A percentile compares a stretch with the other conserved stretches of the same genome.
These are phyloP conservation scores for Archips xylosteana DNA, from an alignment of 2,888 invertebrate genomes.

Conservation along the genomic window DNA sequence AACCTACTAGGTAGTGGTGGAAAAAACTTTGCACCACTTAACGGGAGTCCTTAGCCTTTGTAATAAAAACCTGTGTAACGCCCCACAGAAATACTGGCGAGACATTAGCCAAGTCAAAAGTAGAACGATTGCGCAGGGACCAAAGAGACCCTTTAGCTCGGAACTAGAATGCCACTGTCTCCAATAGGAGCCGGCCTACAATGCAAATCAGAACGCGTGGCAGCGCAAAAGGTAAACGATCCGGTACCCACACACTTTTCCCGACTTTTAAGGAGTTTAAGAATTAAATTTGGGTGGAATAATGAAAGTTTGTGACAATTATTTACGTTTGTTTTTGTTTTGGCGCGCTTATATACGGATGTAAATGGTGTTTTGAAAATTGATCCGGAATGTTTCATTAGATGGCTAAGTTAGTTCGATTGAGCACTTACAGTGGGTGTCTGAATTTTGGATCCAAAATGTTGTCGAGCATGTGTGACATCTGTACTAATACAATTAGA, in stretches of 20 bases:
- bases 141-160: conserved; percentile 10
- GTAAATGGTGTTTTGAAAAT: neutral
- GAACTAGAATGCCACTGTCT: conserved; percentile 5
- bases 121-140: conserved; percentile 24
- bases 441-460: too few relatives aligned
- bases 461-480: too few relatives aligned
- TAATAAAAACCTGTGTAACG: conserved; percentile 7
- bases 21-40: neutral
- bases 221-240: neutral
- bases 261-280: conserved; percentile 21
- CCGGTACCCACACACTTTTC: conserved; percentile 12
- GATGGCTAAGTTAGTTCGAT: too few relatives aligned
- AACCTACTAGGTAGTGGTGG: too few relatives aligned
- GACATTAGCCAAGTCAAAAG: conserved; percentile 26
- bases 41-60: neutral
- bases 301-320: conserved; percentile 20
- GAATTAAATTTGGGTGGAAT: conserved; percentile 15
- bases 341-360: neutral
- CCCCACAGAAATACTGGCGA: conserved; percentile 8
- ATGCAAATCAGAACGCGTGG: neutral
- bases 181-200: neutral
- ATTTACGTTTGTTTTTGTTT: conserved; percentile 1
- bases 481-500: too few relatives aligned
- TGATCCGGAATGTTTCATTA: too few relatives aligned
- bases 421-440: too few relatives aligned